Evolutionary conservation across 2,113 vertebrate genomes (phyloP), one percentile per base, ranked within the genome.

Genomic region (Apaloderma vittatum): DNA sequence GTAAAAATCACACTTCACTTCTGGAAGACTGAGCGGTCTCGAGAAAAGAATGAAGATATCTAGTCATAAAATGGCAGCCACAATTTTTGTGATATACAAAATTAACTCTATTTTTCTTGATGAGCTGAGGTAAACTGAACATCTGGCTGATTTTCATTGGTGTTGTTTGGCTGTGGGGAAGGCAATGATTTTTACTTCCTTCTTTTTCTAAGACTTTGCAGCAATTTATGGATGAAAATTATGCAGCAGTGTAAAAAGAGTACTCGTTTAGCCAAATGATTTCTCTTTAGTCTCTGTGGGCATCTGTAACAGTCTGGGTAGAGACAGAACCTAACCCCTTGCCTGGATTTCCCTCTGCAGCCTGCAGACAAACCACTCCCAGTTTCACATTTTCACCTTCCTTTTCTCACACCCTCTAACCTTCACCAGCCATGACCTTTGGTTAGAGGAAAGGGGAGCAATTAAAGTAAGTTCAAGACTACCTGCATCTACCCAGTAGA

Each of bases 1-100:
- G 29, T 94, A 87, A 95, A 95, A 97, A 79, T 85, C 76, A 88
- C 91, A 92, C 79, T 77, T 95, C 32, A 59, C 76, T 94, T 94
- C 71, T 95, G 66, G 76, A 80, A 32, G 70, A 87, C 55, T 23
- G n/a, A 85, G 55, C 62, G 86, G n/a, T 19, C 55, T 83, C 32
- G 68, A 79, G 63, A 75, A 96, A 90, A 87, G 30, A 95, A 83
- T 9, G 18, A 76, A 71, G 68, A 45, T 93, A 71, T 30, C 43
- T 82, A 48, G 34, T 43, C 46, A 62, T 79, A 54, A 88, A 94
- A 40, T 4, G 18, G 16, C 59, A 83, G 57, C 26, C 9, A 0
- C 49, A 49, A 14, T 65, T 40, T 73, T 37, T 78, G 29, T 15
- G 22, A 74, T 45, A 71, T 1, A 27, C 17, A 91, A 77, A 86